Percentiles rank a stretch among this genome's conserved stretches.
Conservation (phyloP, 2,797 vertebrate genomes). For the Phoebastria nigripes region DNA sequence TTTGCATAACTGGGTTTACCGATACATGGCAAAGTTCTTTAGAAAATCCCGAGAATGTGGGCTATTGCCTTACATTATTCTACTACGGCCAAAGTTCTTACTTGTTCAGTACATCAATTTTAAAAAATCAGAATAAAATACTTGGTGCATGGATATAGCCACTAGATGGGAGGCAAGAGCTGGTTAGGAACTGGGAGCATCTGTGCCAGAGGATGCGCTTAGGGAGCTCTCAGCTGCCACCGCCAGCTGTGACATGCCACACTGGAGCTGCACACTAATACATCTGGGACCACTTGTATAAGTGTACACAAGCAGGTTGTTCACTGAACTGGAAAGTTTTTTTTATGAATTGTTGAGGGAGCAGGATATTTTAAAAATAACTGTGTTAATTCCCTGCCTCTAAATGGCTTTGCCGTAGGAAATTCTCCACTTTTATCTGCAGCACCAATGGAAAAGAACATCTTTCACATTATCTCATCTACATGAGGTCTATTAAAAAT, state of each 20-base stretch:
- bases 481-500: not conserved
- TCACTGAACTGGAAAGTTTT: not conserved
- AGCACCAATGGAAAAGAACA: not conserved
- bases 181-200: not conserved
- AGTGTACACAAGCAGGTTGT: not conserved
- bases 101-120: not conserved
- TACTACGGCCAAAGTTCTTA: not conserved
- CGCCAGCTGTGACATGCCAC: not conserved
- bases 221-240: not conserved
- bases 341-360: not conserved
- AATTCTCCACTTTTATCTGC: not conserved
- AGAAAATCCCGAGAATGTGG: not conserved
- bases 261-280: not conserved
- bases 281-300: not conserved
- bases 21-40: not conserved
- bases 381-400: not conserved
- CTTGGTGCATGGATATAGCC: not conserved
- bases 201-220: too few species aligned
- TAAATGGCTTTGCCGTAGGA: not conserved
- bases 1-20: not conserved
- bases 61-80: not conserved
- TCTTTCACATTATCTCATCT: not conserved
- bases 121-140: not conserved
- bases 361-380: not conserved
- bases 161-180: constrained; percentile 58